Percentiles rank a stretch among this genome's conserved stretches.
These are phyloP conservation scores for Dicaeum eximium DNA, from an alignment of 2,113 vertebrate species.

Conservation along the genomic window DNA sequence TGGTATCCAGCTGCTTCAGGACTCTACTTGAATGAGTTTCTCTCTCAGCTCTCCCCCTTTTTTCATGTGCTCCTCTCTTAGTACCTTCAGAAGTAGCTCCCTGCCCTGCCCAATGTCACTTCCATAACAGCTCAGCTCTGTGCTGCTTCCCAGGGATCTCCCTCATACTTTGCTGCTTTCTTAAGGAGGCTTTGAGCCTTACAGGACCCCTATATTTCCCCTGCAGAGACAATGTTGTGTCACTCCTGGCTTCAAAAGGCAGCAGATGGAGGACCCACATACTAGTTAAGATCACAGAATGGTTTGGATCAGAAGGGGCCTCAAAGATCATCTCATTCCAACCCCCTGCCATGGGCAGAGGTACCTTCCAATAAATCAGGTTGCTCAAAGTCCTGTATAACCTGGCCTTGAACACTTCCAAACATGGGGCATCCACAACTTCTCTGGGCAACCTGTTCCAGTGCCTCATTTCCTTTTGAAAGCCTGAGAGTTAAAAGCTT, in stretches of 20 bases:
- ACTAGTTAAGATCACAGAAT: background rate
- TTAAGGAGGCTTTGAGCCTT: background rate
- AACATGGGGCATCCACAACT: background rate
- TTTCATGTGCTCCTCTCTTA: background rate
- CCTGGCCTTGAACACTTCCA: background rate
- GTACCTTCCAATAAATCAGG: background rate
- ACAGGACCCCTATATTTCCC: background rate
- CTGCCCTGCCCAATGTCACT: background rate
- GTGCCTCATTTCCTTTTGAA: background rate
- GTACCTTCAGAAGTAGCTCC: background rate
- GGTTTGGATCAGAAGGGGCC: background rate
- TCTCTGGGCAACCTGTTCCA: background rate
- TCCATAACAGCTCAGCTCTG: background rate
- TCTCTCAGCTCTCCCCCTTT: background rate
- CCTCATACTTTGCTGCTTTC: background rate
- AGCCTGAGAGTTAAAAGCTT: background rate
- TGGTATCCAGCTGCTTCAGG: background rate
- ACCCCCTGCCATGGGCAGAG: too few relatives aligned
- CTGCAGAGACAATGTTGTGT: background rate
- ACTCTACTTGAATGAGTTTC: background rate
- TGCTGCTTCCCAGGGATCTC: background rate
- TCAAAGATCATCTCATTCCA: background rate
- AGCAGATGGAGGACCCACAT: background rate
- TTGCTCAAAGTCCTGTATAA: background rate
- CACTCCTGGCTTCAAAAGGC: background rate